Percentiles rank a stretch among this genome's conserved stretches.
These are phyloP conservation scores for Shinisaurus crocodilurus DNA, from an alignment of 2,113 vertebrate genomes.

Conservation along the genomic window DNA sequence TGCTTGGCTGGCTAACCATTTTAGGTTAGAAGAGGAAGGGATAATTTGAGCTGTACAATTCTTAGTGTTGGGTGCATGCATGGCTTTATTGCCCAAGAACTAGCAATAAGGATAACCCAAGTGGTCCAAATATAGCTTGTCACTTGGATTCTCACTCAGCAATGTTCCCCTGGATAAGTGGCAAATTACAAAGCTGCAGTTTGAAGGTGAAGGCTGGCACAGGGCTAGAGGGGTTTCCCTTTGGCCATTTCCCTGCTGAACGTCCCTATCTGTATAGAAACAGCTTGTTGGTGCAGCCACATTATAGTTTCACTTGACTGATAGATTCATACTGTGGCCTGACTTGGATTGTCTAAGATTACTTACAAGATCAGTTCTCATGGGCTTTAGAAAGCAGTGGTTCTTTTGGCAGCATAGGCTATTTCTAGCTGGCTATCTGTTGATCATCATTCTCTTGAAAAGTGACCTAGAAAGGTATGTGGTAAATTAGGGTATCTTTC, in stretches of 20 bases:
- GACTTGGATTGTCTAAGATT: neutral
- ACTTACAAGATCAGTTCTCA: too few species aligned
- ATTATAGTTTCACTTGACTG: neutral
- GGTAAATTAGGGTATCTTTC: neutral
- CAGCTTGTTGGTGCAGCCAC: neutral
- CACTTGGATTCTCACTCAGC: too few species aligned
- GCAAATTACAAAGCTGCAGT: too few species aligned
- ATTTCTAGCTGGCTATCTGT: neutral
- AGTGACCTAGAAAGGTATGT: fast-evolving
- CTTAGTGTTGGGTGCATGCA: neutral
- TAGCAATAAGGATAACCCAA: neutral
- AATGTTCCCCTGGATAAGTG: too few species aligned
- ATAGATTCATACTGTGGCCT: neutral
- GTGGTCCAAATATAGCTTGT: too few species aligned
- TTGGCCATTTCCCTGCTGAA: neutral
- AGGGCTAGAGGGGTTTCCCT: too few species aligned
- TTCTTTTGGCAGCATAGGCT: neutral
- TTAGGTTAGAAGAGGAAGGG: neutral
- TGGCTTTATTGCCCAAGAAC: neutral
- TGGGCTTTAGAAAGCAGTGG: neutral
- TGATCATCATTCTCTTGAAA: neutral
- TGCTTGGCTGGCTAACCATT: neutral
- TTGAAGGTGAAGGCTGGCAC: neutral
- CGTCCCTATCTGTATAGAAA: neutral
- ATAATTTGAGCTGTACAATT: neutral